Conservation (phyloP, 2,888 invertebrate genomes). For the Epistrophe grossulariae region DNA sequence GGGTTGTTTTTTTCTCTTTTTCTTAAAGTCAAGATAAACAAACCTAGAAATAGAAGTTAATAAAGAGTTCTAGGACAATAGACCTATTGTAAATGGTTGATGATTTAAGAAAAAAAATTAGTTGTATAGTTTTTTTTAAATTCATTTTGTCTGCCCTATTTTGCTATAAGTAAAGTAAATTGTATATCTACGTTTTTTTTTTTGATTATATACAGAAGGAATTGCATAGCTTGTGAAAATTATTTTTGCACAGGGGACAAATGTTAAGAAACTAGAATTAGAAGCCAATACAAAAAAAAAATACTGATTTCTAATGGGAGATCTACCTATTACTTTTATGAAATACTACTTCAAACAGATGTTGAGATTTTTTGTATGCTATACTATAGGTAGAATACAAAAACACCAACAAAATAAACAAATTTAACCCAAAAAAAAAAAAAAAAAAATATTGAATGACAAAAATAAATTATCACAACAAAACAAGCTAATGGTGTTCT, state of each 20-base stretch:
- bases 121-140: slow-evolving; percentile 4
- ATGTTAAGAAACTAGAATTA: background rate
- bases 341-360: no score
- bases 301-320: background rate
- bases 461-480: no score
- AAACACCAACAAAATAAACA: no score
- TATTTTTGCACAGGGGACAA: background rate
- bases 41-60: background rate
- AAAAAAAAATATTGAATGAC: no score
- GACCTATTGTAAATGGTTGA: slow-evolving; percentile 21
- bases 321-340: no score
- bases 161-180: background rate
- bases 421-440: no score
- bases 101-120: background rate
- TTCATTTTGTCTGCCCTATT: slow-evolving; percentile 25
- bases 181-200: background rate
- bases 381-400: no score
- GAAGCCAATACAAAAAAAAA: background rate
- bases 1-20: slow-evolving; percentile 42
- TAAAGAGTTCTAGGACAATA: slow-evolving; percentile 47
- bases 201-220: background rate
- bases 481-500: no score
- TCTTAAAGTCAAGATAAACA: background rate
- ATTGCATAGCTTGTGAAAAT: background rate
- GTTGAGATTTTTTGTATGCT: no score